These are phyloP conservation scores for Stegostoma tigrinum DNA, from an alignment of 2,113 vertebrate species.

Conservation along the genomic window DNA sequence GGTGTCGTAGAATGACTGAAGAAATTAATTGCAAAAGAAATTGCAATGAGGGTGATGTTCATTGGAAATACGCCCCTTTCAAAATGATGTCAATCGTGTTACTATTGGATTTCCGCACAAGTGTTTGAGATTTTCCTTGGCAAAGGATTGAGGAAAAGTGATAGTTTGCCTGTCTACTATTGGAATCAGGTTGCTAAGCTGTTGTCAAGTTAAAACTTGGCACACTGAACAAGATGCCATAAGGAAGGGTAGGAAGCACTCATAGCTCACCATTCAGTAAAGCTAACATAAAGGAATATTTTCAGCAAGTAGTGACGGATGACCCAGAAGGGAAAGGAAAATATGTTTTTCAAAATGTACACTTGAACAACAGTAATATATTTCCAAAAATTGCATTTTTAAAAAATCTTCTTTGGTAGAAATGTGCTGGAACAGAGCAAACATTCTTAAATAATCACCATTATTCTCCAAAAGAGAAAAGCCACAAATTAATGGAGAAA, in stretches of 20 bases:
- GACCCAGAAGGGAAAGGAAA: not conserved
- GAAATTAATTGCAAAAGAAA: too few relatives aligned
- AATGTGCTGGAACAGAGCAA: not conserved
- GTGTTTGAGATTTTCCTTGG: not conserved
- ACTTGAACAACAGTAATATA: not conserved
- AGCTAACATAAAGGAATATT: not conserved
- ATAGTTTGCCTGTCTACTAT: not conserved
- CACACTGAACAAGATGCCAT: not conserved
- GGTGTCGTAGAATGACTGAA: too few relatives aligned
- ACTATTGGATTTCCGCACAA: not conserved
- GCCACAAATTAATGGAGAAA: not conserved
- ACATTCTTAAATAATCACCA: not conserved
- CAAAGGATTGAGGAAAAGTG: not conserved
- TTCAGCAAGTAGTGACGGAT: not conserved
- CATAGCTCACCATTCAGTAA: not conserved
- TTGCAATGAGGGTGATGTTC: not conserved
- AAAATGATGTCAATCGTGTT: not conserved
- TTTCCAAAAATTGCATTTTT: not conserved
- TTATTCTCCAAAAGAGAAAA: not conserved
- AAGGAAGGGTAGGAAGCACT: not conserved
- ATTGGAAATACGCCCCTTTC: not conserved
- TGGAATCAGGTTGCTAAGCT: not conserved
- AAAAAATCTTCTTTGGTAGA: not conserved
- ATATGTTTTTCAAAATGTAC: not conserved
- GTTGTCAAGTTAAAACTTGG: not conserved